These are phyloP conservation scores for Synanthedon formicaeformis DNA, from an alignment of 2,888 invertebrate species.

Conservation along the genomic window DNA sequence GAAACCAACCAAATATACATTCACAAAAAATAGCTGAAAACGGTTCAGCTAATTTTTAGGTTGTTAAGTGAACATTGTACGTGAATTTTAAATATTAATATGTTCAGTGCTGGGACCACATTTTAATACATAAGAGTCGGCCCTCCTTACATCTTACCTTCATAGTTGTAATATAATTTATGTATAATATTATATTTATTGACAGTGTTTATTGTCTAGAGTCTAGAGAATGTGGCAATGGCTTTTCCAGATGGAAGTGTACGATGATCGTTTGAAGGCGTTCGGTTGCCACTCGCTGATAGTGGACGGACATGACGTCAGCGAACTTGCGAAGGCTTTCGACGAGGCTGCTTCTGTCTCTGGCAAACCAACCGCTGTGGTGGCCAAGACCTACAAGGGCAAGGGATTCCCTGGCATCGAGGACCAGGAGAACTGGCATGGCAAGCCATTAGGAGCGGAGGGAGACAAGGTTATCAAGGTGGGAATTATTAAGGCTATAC, in stretches of 20 bases:
- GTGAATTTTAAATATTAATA: no score
- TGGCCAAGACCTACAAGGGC: conserved; percentile 98
- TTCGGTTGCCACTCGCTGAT: conserved; percentile 93
- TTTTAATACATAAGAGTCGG: no score
- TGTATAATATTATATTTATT: no score
- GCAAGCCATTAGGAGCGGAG: conserved; percentile 92
- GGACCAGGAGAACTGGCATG: conserved; percentile 97
- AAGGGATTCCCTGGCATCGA: conserved; percentile 90
- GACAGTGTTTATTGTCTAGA: no score
- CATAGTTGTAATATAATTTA: no score
- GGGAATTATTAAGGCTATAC: conserved; percentile 4
- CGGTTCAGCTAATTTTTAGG: no score
- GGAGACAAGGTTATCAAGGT: conserved; percentile 76
- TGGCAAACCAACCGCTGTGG: conserved; percentile 90
- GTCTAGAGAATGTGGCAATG: neutral
- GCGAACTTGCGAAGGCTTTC: conserved; percentile 90
- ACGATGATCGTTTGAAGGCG: conserved; percentile 85
- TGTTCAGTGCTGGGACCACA: no score
- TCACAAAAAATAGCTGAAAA: no score
- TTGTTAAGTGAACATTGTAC: no score
- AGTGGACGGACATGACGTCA: conserved; percentile 97
- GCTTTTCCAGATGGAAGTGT: conserved; percentile 74
- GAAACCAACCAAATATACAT: no score
- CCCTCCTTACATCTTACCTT: no score
- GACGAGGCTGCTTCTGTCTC: conserved; percentile 80